A percentile compares a stretch with the other conserved stretches of the same genome.
These are phyloP conservation scores for Pygoscelis antarcticus DNA, from an alignment of 2,113 vertebrate genomes.

Conservation along the genomic window DNA sequence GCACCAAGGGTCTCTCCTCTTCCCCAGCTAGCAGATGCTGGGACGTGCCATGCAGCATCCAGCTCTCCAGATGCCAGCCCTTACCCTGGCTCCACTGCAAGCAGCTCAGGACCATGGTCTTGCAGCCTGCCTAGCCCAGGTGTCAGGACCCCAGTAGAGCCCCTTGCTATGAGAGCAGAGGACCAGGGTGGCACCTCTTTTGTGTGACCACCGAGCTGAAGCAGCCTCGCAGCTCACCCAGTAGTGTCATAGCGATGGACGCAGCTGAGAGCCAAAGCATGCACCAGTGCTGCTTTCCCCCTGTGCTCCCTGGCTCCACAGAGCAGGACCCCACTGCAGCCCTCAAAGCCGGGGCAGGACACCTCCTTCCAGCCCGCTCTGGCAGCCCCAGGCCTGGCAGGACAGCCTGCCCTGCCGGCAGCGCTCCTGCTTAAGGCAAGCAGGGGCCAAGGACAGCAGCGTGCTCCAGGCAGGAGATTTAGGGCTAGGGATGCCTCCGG, in stretches of 20 bases:
- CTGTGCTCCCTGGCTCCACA: rapidly evolving
- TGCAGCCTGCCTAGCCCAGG: neutral
- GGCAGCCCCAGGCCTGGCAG: neutral
- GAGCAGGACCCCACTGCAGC: neutral
- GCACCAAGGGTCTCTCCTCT: neutral
- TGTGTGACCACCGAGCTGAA: neutral
- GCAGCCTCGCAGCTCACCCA: neutral
- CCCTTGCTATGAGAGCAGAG: neutral
- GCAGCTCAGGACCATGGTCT: neutral
- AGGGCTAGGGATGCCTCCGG: neutral
- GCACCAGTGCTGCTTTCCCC: rapidly evolving
- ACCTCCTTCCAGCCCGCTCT: rapidly evolving
- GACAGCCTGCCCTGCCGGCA: neutral
- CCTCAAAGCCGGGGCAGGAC: rapidly evolving
- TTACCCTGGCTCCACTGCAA: neutral
- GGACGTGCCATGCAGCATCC: neutral
- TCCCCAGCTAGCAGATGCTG: neutral
- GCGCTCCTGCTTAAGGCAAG: rapidly evolving
- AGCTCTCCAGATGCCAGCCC: neutral
- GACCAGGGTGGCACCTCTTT: neutral
- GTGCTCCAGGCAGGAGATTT: neutral
- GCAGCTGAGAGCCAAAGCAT: neutral
- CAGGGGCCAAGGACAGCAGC: neutral
- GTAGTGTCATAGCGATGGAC: rapidly evolving
- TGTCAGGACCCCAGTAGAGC: neutral